Evolutionary conservation across 2,888 invertebrate species (phyloP), one percentile per base, ranked within the genome.

Genomic region (Sussaba pulchella): DNA sequence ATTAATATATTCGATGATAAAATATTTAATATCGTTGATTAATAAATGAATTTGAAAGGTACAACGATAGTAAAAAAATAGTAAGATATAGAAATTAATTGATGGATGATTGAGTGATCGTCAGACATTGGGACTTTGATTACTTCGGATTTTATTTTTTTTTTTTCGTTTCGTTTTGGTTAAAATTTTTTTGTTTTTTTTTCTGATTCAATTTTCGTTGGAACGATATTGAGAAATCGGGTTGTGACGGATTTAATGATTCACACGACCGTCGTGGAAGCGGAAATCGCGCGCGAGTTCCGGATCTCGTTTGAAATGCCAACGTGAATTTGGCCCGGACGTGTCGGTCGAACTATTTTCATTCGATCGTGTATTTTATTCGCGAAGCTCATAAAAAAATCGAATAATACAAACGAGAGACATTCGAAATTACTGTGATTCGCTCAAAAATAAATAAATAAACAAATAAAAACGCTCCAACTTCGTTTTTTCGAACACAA

Each of bases 251-350:
- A 64, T 67, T 72, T 39, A 59, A 71, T 54, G 69, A 64, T 17
- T 9, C 19, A 21, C 24, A 43, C 66, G 75, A 10, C 52, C 67
- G 54, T 26, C 26, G 17, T 36, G 14, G 24, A 54, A 67, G 61
- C 31, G 8, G 36, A 26, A 5, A n/a, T n/a, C 21, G 41, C 14
- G 67, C 24, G 69, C 52, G 21, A 57, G 73, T 81, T 70, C 66
- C 69, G 70, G 75, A 41, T 59, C 57, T 43, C 41, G 73, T 59
- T 73, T 73, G 82, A 84, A 84, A 88, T 87, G 87, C 80, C 83
- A 84, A 87, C 83, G 84, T 87, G 87, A 87, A 85, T 66, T 21
- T 31, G 67, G 6, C 31, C 26, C 45, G 67, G 71, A 81, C 77
- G 78, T 75, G 70, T 69, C 70, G 74, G 76, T 57, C 59, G 64